phyloP scores from a whole-genome alignment of 2,113 vertebrate genomes.

The Lota lota region DNA sequence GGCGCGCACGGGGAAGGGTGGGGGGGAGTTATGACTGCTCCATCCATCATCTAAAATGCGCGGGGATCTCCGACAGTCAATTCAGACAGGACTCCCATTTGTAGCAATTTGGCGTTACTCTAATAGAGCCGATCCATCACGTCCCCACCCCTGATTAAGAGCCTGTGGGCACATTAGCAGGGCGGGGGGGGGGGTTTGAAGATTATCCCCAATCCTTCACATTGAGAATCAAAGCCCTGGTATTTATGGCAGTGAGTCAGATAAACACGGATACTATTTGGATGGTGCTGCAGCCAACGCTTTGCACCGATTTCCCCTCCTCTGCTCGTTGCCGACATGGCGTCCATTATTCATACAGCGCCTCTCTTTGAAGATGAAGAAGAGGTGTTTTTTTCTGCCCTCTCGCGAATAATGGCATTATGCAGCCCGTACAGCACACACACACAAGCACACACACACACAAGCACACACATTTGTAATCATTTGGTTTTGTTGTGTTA shows the following conservation, averaged over 20 bases:
- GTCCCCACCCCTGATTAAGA: conserved; percentile 61
- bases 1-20: conserved; percentile 28
- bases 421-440: conserved; percentile 21
- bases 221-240: conserved; percentile 58
- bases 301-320: conserved; percentile 29
- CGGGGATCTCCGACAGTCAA: conserved; percentile 18
- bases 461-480: background rate
- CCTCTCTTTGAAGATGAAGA: conserved; percentile 57
- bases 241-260: conserved; percentile 45
- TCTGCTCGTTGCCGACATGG: conserved; percentile 44
- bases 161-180: conserved; percentile 51
- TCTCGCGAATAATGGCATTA: conserved; percentile 38
- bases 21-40: conserved; percentile 44
- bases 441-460: background rate
- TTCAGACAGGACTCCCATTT: conserved; percentile 46
- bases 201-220: conserved; percentile 61
- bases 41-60: conserved; percentile 57
- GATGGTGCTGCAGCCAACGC: conserved; percentile 15
- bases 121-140: conserved; percentile 67
- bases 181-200: conserved; percentile 23
- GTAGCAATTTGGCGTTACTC: conserved; percentile 58
- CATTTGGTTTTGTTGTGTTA: conserved; percentile 10
- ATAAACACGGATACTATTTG: conserved; percentile 40
- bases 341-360: conserved; percentile 40
- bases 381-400: conserved; percentile 45